Base-by-base conservation (phyloP, 2,888 invertebrate species). In the Catocala sponsa region DNA sequence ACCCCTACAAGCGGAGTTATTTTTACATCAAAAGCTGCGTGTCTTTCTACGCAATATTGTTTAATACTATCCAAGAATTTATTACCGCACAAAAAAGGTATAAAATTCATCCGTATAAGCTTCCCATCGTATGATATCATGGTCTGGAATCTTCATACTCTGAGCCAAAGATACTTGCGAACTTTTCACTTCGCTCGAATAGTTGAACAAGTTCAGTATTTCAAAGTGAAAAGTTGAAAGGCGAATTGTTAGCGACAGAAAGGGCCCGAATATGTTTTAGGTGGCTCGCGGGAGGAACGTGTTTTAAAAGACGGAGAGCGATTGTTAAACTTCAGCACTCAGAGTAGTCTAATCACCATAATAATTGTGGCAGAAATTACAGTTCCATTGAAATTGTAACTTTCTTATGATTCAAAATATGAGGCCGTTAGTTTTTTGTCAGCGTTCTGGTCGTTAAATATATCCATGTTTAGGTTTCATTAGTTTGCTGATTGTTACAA, bases 121-220 rank as follows among this genome's bases (percentile, higher is more conserved):
- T 25, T 51, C 35, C 50, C 52, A 32, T 62, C 59, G 44, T 65
- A 65, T 57, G 65, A 58, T 75, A 68, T 74, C 72, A 61, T 60
- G 50, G 52, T 56, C 53, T 43, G 65, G 68, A 75, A 76, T 75
- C 68, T 78, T 72, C 65, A 64, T 63, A 56, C 56, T 57, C 49
- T 51, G 49, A 59, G 47, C 54, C 52, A 63, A 59, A 63, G 70
- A 69, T 74, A 76, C 79, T 82, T 74, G 61, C 32, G 10, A 84
- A 84, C 81, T 84, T 84, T 76, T 69, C 79, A 80, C 78, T 83
- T 59, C 66, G 65, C 73, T 53, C 65, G 64, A 69, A 82, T 84
- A 83, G 84, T 84, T 84, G 55, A 62, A 65, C 64, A 76, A 78
- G 72, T 82, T 71, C 67, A 75, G 70, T 78, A 72, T 77, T 73